A percentile compares a stretch with the other conserved stretches of the same genome.
These are phyloP conservation scores for Ectropis crepuscularia DNA, from an alignment of 2,888 invertebrate species.

Conservation along the genomic window DNA sequence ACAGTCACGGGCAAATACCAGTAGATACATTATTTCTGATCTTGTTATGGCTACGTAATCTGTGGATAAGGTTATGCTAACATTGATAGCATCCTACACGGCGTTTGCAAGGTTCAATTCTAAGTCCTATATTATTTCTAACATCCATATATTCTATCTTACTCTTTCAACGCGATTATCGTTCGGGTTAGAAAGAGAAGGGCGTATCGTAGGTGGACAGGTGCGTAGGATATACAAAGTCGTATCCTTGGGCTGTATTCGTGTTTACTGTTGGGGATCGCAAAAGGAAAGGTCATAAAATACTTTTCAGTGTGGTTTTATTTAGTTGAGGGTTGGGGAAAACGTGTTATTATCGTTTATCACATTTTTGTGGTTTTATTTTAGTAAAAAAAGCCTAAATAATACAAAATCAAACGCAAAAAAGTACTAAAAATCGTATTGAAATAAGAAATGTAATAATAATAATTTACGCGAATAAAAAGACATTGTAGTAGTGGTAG, in stretches of 20 bases:
- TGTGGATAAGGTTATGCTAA: slow-evolving; percentile 6
- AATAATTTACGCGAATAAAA: too few species aligned
- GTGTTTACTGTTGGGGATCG: slow-evolving; percentile 29
- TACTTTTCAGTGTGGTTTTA: not conserved
- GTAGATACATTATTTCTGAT: not conserved
- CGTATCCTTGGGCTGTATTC: slow-evolving; percentile 37
- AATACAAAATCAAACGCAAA: too few species aligned
- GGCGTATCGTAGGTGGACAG: slow-evolving; percentile 59
- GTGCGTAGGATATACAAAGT: slow-evolving; percentile 44
- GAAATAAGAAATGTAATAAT: too few species aligned
- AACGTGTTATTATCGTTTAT: not conserved
- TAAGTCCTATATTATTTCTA: slow-evolving; percentile 59
- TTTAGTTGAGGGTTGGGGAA: slow-evolving; percentile 2
- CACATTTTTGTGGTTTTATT: too few species aligned
- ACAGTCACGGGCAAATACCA: too few species aligned
- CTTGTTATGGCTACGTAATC: not conserved
- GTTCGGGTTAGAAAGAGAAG: slow-evolving; percentile 43
- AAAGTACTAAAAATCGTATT: too few species aligned
- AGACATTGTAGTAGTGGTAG: too few species aligned
- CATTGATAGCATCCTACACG: slow-evolving; percentile 53
- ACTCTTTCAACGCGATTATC: slow-evolving; percentile 38
- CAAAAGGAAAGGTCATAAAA: slow-evolving; percentile 28
- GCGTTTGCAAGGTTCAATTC: slow-evolving; percentile 61
- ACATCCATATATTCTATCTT: slow-evolving; percentile 46
- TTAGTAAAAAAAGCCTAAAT: too few species aligned